Base-by-base conservation (phyloP, 2,797 vertebrate species). In the Manis javanica region DNA sequence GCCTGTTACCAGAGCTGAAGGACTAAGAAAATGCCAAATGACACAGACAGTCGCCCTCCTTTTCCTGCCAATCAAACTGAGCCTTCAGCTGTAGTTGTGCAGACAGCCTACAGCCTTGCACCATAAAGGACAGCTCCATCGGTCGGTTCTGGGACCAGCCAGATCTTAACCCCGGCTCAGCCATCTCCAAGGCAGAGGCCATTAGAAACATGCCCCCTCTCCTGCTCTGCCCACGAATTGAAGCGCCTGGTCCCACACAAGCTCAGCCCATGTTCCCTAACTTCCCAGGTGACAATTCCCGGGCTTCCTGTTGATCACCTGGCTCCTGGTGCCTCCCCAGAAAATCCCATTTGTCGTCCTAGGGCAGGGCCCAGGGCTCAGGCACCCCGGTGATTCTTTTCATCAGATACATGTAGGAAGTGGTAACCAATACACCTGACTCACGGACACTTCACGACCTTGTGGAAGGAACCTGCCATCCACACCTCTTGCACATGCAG, bases 231-330 rank as follows among this genome's bases (percentile, higher is more conserved):
- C 49, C 8, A 0, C 18, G 42, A 55, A 49, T 24, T 1, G 0
- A 31, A 18, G n/a, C 8, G 6, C 2, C 0, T 0, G 12, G 37
- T 31, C 8, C n/a, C 69, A 2, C 3, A 5, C 14, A 34, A 63
- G 72, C 18, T 59, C 46, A 42, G 7, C 53, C 21, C 23, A 0
- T 34, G 37, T 69, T 34, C 79, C 64, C n/a, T 29, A 39, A 10
- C 39, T 68, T 91, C 37, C 42, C 18, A 0, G 0, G 19, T 0
- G 1, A 42, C 1, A 13, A 77, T 10, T 49, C 55, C 26, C 0
- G 42, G 46, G 53, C 46, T 34, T 10, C 55, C 19, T 42, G 2
- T 39, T 19, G 4, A 37, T 42, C 53, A 24, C 5, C n/a, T 16
- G 4, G 7, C 4, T 29, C 3, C 24, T 15, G 34, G n/a, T 2